Evolutionary conservation across 2,888 invertebrate species (phyloP), one percentile per base, ranked within the genome.

Genomic region (Antheraea yamamai): DNA sequence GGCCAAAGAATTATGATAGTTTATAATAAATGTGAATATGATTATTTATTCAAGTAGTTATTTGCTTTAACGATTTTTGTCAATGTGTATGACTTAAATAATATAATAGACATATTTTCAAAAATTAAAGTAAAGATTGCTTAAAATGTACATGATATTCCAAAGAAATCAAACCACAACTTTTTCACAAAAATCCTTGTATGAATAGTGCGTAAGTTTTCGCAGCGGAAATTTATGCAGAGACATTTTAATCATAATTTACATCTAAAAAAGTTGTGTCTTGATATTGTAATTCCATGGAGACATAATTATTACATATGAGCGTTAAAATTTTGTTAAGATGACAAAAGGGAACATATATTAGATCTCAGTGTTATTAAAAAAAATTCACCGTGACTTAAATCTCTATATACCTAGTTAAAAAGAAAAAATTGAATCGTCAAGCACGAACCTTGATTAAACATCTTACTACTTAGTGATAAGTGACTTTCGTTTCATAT

Each of bases 1-100:
- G 73, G 73, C 75, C 75, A 61, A 66, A 66, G 64, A 70, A 71
- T 74, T 30, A 70, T 70, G 35, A 70, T 70, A 70, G 70, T 20
- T 47, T 70, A 39, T 39, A 70, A 39, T 70, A 70, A n/a, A 39
- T 10, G n/a, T n/a, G 70, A 10, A 39, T 70, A 35, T 70, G 70
- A 39, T 70, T 70, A 61, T 23, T 61, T 23, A 12, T 23, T 70
- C 20, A 47, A 39, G 64, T 66, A 66, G 4, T 26, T 66, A 30
- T 30, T 30, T 30, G 64, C 4, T 66, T 30, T 74, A 64, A 26
- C 23, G 30, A 55, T 39, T 74, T n/a, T 58, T 55, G 12, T 71
- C 39, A 39, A 58, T 61, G 52, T 74, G 74, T 30, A 47, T 72
- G 47, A 75, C 61, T 51, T 72, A 70, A 39, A 35, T n/a, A 70